These are phyloP conservation scores for Etheostoma spectabile DNA, from an alignment of 2,113 vertebrate genomes.

Conservation along the genomic window DNA sequence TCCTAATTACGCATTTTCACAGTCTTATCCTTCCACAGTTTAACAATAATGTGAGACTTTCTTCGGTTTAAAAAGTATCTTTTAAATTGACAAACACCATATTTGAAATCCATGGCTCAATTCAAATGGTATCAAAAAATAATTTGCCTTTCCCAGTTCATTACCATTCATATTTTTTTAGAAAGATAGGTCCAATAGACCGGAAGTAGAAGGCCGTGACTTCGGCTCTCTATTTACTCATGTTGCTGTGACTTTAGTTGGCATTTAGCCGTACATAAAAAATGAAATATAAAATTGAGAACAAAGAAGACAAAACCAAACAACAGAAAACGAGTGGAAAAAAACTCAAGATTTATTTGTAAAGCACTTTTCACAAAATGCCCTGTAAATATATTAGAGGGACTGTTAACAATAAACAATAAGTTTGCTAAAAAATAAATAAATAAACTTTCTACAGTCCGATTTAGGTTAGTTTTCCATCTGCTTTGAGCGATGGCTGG, in stretches of 20 bases:
- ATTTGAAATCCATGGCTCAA: too few relatives aligned
- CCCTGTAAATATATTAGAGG: slow-evolving; percentile 74
- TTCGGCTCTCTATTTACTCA: too few relatives aligned
- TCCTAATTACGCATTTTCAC: too few relatives aligned
- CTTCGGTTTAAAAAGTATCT: too few relatives aligned
- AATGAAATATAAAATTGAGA: background rate
- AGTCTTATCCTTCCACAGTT: too few relatives aligned
- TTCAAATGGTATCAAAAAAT: too few relatives aligned
- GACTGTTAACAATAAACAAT: slow-evolving; percentile 60
- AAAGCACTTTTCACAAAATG: slow-evolving; percentile 75
- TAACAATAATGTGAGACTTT: too few relatives aligned
- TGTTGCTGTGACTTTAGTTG: background rate
- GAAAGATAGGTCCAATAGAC: too few relatives aligned
- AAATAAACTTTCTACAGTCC: slow-evolving; percentile 75
- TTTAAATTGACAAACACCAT: too few relatives aligned
- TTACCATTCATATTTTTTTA: too few relatives aligned
- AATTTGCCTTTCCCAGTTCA: too few relatives aligned
- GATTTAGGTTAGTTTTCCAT: slow-evolving; percentile 67
- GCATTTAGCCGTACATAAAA: background rate
- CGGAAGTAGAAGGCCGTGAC: too few relatives aligned
- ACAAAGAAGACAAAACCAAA: slow-evolving; percentile 20
- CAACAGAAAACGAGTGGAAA: slow-evolving; percentile 55
- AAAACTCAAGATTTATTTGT: slow-evolving; percentile 74
- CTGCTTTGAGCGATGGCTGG: slow-evolving; percentile 35
- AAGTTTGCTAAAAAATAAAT: slow-evolving; percentile 79